Conservation (phyloP, 2,888 invertebrate genomes). For the Panorpa germanica region DNA sequence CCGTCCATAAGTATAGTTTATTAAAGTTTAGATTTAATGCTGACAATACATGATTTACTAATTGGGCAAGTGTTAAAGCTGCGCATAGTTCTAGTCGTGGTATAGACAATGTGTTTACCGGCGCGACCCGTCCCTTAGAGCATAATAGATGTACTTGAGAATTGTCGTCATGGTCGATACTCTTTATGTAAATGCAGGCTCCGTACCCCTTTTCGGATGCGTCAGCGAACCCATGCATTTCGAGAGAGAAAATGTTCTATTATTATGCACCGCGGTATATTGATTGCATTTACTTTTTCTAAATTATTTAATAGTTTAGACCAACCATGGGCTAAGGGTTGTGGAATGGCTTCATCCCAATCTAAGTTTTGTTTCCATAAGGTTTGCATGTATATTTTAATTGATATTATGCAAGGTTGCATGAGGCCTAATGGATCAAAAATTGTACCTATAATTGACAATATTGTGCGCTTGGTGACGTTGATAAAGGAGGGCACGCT, state of each 20-base stretch:
- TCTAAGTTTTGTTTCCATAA: slow-evolving; percentile 9
- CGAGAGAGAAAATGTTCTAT: not conserved
- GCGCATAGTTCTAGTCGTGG: slow-evolving; percentile 16
- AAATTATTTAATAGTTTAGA: slow-evolving; percentile 4
- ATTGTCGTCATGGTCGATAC: not conserved
- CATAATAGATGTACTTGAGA: slow-evolving; percentile 3
- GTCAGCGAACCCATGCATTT: slow-evolving; percentile 11
- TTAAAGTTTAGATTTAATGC: slow-evolving; percentile 8
- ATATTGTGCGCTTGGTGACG: slow-evolving; percentile 9
- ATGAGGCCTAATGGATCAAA: slow-evolving; percentile 12
- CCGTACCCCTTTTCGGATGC: slow-evolving; percentile 9
- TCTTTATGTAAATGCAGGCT: slow-evolving; percentile 7
- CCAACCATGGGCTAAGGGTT: slow-evolving; percentile 7
- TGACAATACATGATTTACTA: slow-evolving; percentile 10
- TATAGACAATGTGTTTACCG: slow-evolving; percentile 12
- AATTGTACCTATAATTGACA: slow-evolving; percentile 9
- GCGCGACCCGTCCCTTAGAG: slow-evolving; percentile 10
- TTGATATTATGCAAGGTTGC: slow-evolving; percentile 10
- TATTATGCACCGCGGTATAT: slow-evolving; percentile 9
- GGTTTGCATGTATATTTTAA: slow-evolving; percentile 11
- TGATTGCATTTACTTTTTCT: slow-evolving; percentile 2
- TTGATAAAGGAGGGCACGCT: slow-evolving; percentile 1
- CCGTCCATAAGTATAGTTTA: slow-evolving; percentile 13
- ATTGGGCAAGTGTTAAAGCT: slow-evolving; percentile 14
- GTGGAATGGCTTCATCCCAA: slow-evolving; percentile 11